Base-by-base conservation (phyloP, 2,797 vertebrate species). In the Lacerta viridis region DNA sequence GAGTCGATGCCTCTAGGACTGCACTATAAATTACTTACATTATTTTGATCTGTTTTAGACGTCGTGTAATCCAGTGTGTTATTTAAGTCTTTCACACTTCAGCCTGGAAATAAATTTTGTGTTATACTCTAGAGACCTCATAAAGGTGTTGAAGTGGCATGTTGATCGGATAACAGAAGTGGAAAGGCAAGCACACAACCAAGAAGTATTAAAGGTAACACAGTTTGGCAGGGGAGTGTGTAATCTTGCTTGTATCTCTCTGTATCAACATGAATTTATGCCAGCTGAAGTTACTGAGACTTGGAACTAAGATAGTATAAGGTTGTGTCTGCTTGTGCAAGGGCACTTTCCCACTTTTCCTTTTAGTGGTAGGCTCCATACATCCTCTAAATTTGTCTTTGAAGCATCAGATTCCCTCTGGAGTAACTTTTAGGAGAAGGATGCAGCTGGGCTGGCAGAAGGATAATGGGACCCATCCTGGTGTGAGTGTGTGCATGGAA, bases 71-170 rank as follows among this genome's bases (percentile, higher is more conserved):
- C 39, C 18, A 61, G 55, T 80, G 18, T 29, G 18, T 36, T 77
- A 88, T 11, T 43, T 91, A 91, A 83, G n/a, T 1, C 25, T 91
- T 36, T 84, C 5, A 33, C 27, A 6, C n/a, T 83, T 88, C 7
- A 88, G 4, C 79, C 6, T 66, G 85, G 0, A 69, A 89, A 92
- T 84, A 33, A 68, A 79, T 94, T 95, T 72, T 18, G 46, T 92
- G n/a, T 90, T 77, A 23, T 92, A 0, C 94, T 95, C 71, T 86
- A 99, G 99, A 96, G 99, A 99, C 95, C 98, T 99, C 94, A 99
- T 99, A 96, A 99, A 99, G 97, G 98, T 99, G 29, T 96, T 99
- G n/a, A 99, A 99, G 93, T 99, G 99, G 98, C 98, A 99, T 46
- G 98, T 99, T 96, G 99, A 99, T 96, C 98, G 99, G 93, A 98